Evolutionary conservation across 2,797 vertebrate species (phyloP), one percentile per base, ranked within the genome.

Genomic region (Pseudochaenichthys georgianus): DNA sequence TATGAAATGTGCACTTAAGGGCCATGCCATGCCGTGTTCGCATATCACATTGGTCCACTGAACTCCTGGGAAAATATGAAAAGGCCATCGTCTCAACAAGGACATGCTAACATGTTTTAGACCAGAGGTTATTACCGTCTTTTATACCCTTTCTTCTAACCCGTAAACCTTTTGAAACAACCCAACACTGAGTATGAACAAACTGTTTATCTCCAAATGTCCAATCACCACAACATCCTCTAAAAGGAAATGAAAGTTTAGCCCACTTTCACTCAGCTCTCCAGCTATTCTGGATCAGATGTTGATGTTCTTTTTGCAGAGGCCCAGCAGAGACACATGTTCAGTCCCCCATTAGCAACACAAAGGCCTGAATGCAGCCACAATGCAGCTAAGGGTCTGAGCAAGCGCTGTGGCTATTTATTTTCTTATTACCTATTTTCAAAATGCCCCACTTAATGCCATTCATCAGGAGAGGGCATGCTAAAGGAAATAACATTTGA

Each of bases 1-100:
- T 60, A 51, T 17, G 78, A 75, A 85, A 86, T 88, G 73, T 83
- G 73, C 64, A 80, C 82, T 83, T 43, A 81, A 77, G 71, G 63
- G 75, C 66, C 77, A 64, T 71, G 72, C 75, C 72, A 46, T 67
- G 59, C 61, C 60, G 38, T 51, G 58, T 47, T 75, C 59, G 65
- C 68, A 75, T 82, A 84, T 84, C 73, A 55, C 62, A 62, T 67
- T 9, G 66, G 55, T 60, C 53, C 54, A 57, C 63, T 77, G 60
- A 86, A 77, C 50, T 70, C 41, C 15, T 68, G 54, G 42, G 54
- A 65, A 57, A 31, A 68, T 51, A 63, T 42, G 10, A n/a, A 74
- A 38, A 13, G 41, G 12, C n/a, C n/a, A 42, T 0, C 3, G 3
- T 77, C 64, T 75, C 57, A 34, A 60, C 17, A 28, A 73, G 38